phyloP scores from a whole-genome alignment of 2,797 vertebrate genomes.

The Gymnothorax javanicus region DNA sequence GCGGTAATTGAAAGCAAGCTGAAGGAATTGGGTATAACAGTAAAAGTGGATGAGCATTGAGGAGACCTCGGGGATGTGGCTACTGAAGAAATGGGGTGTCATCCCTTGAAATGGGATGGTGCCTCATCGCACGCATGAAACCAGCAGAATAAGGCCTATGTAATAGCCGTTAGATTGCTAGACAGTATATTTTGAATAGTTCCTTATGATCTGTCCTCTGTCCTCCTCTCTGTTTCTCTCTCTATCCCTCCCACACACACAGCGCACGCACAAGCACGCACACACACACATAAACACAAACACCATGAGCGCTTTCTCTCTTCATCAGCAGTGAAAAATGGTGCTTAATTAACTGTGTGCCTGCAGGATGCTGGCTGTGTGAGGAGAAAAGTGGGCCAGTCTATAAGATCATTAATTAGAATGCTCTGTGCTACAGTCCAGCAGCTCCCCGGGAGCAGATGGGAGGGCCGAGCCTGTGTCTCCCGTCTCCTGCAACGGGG shows the following conservation, averaged over 20 bases:
- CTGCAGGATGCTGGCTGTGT: constrained; percentile 60
- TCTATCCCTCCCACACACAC: too few relatives aligned
- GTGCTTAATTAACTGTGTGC: constrained; percentile 69
- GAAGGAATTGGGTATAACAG: not conserved
- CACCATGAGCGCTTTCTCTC: not conserved
- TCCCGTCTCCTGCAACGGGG: constrained; percentile 54
- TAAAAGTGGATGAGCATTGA: not conserved
- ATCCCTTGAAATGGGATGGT: constrained; percentile 4
- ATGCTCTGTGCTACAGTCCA: constrained; percentile 66
- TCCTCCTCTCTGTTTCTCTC: not conserved
- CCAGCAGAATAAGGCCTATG: constrained; percentile 40
- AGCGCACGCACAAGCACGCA: too few relatives aligned
- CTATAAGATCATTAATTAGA: constrained; percentile 76
- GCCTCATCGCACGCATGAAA: constrained; percentile 16
- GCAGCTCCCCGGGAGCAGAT: constrained; percentile 69
- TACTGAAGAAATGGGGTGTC: not conserved
- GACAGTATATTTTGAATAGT: not conserved
- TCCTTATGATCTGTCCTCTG: constrained; percentile 23
- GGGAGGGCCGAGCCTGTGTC: constrained; percentile 54
- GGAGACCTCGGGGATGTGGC: not conserved
- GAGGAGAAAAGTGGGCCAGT: constrained; percentile 69
- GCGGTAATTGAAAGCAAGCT: not conserved
- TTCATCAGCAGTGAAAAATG: constrained; percentile 64
- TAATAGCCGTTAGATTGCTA: constrained; percentile 26
- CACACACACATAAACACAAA: too few relatives aligned